Conservation (phyloP, 2,113 vertebrate species). For the Micromys minutus region DNA sequence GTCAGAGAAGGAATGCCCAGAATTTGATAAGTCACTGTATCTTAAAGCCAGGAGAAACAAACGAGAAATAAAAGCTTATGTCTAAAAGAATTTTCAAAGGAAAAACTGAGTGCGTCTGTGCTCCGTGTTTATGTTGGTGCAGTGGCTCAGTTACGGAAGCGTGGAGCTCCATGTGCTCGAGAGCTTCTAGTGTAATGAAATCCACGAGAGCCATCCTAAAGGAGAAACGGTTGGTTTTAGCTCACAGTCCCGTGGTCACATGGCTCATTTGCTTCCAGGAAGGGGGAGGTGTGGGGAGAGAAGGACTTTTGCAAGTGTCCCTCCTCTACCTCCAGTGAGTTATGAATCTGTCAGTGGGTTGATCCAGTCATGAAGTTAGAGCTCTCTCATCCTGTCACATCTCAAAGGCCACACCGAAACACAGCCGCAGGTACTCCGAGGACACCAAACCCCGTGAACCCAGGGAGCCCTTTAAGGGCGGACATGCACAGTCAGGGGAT, state of each 20-base stretch:
- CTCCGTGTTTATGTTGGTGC: background rate
- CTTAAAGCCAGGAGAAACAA: background rate
- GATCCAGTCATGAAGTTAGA: background rate
- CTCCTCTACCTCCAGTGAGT: background rate
- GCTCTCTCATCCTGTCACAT: too few relatives aligned
- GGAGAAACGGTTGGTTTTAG: background rate
- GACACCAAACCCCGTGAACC: background rate
- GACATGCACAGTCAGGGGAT: fast-evolving
- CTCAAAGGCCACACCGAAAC: background rate
- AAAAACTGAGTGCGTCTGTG: too few relatives aligned
- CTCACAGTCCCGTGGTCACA: background rate
- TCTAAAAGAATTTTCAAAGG: background rate
- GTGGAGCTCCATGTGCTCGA: background rate
- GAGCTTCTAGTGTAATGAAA: background rate
- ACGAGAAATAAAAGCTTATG: background rate
- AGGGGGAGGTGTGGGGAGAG: background rate
- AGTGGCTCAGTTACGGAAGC: background rate
- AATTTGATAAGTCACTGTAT: background rate
- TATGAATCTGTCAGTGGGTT: background rate
- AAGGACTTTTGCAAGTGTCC: background rate
- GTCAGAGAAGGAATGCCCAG: background rate
- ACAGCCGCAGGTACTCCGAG: background rate
- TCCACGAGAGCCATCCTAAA: background rate
- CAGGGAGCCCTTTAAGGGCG: background rate
- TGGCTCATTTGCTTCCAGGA: background rate